phyloP scores from a whole-genome alignment of 2,797 vertebrate genomes.

The Schizothorax lantsangensis region DNA sequence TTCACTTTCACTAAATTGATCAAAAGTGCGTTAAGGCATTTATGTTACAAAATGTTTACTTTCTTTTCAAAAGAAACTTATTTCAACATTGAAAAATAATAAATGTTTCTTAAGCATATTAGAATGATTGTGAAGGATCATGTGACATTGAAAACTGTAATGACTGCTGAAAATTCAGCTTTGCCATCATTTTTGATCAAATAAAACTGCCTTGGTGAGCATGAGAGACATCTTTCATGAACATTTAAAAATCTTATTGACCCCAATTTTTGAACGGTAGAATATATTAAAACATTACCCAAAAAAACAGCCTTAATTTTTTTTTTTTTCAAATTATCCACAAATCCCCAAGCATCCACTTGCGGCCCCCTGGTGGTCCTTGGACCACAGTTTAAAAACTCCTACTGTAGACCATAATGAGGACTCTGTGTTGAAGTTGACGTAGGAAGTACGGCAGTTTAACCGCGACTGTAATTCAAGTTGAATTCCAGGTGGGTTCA shows the following conservation, averaged over 20 bases:
- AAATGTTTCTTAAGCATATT: not conserved
- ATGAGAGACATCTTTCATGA: not conserved
- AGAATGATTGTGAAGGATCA: not conserved
- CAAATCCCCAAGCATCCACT: not conserved
- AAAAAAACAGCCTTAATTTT: not conserved
- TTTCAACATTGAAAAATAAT: not conserved
- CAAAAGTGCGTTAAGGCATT: not conserved
- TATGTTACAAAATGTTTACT: not conserved
- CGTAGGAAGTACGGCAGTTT: constrained; percentile 25
- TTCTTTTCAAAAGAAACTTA: not conserved
- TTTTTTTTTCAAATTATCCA: not conserved
- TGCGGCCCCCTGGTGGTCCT: not conserved
- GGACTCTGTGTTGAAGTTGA: not conserved
- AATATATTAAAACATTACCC: not conserved
- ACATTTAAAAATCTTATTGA: too few species aligned
- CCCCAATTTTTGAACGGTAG: not conserved
- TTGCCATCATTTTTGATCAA: not conserved
- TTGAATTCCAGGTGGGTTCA: not conserved
- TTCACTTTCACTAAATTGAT: too few species aligned
- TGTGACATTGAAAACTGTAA: not conserved
- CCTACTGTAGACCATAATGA: not conserved
- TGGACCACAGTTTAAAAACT: not conserved
- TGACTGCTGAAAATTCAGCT: not conserved
- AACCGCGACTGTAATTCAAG: constrained; percentile 45
- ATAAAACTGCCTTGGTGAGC: not conserved